Base-by-base conservation (phyloP, 2,113 vertebrate genomes). In the Clarias batrachus region DNA sequence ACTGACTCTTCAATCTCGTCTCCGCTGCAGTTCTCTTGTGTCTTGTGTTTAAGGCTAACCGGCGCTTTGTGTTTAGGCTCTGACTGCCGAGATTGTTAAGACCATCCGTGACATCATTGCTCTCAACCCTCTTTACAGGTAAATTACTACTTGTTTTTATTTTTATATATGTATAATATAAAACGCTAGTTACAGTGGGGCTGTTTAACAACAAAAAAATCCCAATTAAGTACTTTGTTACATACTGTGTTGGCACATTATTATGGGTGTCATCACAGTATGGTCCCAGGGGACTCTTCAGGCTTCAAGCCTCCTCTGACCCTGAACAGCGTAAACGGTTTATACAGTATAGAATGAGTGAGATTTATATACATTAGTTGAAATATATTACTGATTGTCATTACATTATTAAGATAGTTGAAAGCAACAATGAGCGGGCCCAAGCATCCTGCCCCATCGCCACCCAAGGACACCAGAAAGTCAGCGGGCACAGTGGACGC, bases 81-180 rank as follows among this genome's bases (percentile, higher is more conserved):
- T 99, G 80, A 99, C 98, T 0, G 98, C 98, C 1, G 98, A 99
- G 94, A 99, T 99, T 0, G 98, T 99, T 88, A 99, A 99, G 93
- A 99, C 98, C 59, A 99, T 99, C 90, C 95, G 98, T 68, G 98
- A 99, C 93, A 99, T 99, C 92, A 99, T 99, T 25, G 96, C 98
- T 25, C 91, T 99, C 89, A 99, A 99, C 90, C 98, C 98, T 0
- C 94, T 99, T 3, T 99, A 99, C 93, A 96, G 98, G 98, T 99
- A 25, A 13, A 86, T 81, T 59, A 33, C 57, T 60, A 0, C 57
- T 30, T 0, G 11, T 79, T 30, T 37, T 33, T 4, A 1, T 27
- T 78, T 9, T 30, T 27, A 27, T 17, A 56, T 6, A 2, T 37
- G 33, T 37, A 37, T 37, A 37, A 37, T 37, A 37, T 37, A 59